These are phyloP conservation scores for Suncus etruscus DNA, from an alignment of 2,113 vertebrate species.

Conservation along the genomic window DNA sequence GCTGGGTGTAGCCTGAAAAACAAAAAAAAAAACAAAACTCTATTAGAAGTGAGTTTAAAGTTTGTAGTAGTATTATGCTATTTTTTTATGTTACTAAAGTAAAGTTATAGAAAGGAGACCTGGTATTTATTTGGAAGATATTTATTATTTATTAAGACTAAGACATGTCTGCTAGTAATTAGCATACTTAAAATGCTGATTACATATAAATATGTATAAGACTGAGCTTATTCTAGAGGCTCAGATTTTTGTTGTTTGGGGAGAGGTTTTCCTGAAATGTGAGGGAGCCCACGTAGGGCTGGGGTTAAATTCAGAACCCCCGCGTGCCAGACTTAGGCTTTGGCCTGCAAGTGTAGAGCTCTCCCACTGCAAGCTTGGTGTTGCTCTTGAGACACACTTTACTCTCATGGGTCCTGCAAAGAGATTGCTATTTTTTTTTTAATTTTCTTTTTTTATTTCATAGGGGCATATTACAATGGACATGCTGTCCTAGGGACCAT, in stretches of 20 bases:
- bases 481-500: too few species aligned
- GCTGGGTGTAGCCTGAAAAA: too few species aligned
- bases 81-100: slow-evolving; percentile 10
- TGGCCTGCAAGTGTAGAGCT: too few species aligned
- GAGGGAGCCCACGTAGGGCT: background rate
- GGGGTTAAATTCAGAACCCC: too few species aligned
- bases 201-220: background rate
- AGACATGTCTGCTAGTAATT: background rate
- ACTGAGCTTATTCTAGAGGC: slow-evolving; percentile 1
- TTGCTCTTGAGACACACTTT: too few species aligned
- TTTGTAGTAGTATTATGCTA: background rate
- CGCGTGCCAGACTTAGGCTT: too few species aligned
- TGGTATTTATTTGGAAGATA: background rate
- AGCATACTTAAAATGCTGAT: background rate
- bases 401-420: background rate
- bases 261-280: too few species aligned
- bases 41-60: slow-evolving; percentile 31
- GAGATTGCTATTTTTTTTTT: background rate
- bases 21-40: background rate
- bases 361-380: too few species aligned
- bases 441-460: too few species aligned
- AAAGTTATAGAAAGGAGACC: slow-evolving; percentile 5
- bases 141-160: background rate
- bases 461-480: too few species aligned
- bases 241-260: slow-evolving; percentile 31